Evolutionary conservation across 2,797 vertebrate species (phyloP).

Genomic region (Danio tinwini): DNA sequence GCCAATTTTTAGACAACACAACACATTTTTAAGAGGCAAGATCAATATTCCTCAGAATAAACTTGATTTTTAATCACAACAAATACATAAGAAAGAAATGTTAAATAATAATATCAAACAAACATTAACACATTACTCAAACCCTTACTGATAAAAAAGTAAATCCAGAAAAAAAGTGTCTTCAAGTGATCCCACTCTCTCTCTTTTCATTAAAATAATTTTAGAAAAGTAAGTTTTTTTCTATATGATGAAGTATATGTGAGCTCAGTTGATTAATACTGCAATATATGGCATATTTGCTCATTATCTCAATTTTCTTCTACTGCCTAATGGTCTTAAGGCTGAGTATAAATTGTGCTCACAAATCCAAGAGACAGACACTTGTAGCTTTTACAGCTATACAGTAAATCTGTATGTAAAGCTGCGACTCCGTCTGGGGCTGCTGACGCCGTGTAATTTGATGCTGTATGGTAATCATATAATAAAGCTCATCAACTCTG

Average conservation of each 20-base stretch:
- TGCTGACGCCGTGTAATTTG: conserved; percentile 17
- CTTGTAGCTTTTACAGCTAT: conserved; percentile 34
- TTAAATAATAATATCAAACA: too few relatives aligned
- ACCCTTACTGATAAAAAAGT: too few relatives aligned
- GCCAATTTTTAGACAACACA: too few relatives aligned
- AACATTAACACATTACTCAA: too few relatives aligned
- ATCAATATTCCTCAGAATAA: too few relatives aligned
- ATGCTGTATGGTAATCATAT: conserved; percentile 37
- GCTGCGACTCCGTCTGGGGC: conserved; percentile 26
- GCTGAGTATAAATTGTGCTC: conserved; percentile 35
- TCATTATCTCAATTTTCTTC: conserved; percentile 34
- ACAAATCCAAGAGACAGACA: conserved; percentile 3
- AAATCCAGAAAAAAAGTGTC: too few relatives aligned
- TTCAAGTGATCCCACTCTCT: too few relatives aligned
- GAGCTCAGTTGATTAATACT: neutral
- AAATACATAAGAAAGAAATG: too few relatives aligned
- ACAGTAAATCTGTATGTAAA: conserved; percentile 44
- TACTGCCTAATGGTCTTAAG: conserved; percentile 32
- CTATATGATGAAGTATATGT: neutral
- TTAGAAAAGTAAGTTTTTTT: neutral
- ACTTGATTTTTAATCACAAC: too few relatives aligned
- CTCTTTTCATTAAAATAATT: too few relatives aligned
- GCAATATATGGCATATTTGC: neutral
- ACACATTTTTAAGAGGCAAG: too few relatives aligned
- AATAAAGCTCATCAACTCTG: conserved; percentile 37